These are phyloP conservation scores for Zosterops lateralis DNA, from an alignment of 2,113 vertebrate species.

Conservation along the genomic window DNA sequence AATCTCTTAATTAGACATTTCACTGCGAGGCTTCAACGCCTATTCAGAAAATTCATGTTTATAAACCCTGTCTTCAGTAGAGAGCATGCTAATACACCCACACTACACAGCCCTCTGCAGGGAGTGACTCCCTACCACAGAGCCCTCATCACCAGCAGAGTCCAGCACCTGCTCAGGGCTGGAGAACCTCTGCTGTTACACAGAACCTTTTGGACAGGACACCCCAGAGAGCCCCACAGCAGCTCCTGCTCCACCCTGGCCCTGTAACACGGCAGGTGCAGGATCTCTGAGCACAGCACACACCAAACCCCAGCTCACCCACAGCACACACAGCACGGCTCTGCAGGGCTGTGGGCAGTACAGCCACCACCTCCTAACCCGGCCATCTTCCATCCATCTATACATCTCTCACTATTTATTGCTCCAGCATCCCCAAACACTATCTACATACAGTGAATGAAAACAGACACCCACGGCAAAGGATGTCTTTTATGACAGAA, in stretches of 20 bases:
- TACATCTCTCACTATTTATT: rapidly evolving
- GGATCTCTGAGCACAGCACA: neutral
- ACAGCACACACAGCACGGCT: neutral
- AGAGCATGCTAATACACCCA: neutral
- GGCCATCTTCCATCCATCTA: neutral
- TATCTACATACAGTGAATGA: neutral
- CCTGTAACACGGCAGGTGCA: rapidly evolving
- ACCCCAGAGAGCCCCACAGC: neutral
- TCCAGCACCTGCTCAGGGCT: neutral
- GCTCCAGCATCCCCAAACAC: neutral
- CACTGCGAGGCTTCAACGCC: neutral
- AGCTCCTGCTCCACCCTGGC: neutral
- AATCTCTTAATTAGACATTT: neutral
- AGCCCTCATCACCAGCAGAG: neutral
- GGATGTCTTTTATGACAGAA: neutral
- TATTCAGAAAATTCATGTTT: neutral
- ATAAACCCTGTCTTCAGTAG: neutral
- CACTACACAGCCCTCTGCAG: neutral
- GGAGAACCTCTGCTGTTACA: neutral
- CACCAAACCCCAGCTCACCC: neutral
- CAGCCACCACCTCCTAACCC: neutral
- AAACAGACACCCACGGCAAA: neutral
- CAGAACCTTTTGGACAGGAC: neutral
- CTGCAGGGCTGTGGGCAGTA: neutral
- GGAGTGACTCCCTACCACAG: neutral